Base-by-base conservation (phyloP, 2,888 invertebrate genomes). In the Frankliniella intonsa region DNA sequence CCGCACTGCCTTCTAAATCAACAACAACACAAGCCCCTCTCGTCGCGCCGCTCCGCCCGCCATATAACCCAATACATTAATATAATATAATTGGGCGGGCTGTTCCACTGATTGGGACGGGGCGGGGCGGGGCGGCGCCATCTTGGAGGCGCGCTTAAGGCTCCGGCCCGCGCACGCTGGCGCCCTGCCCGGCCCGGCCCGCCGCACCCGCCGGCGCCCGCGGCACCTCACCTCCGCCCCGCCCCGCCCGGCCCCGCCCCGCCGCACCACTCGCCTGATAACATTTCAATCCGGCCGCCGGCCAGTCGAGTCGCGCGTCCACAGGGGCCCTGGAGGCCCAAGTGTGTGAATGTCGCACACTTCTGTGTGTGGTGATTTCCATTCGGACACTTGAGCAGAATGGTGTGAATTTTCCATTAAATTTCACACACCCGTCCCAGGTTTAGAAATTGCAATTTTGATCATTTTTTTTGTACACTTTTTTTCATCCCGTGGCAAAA, bases 51-150 rank as follows among this genome's bases (percentile, higher is more conserved):
- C 22, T 7, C 69, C 22, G 69, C 22, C 69, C 22, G 69, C 69
- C 69, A 76, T 25, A 76, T 76, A 76, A 76, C 25, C 69, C 69
- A 76, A 76, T 76, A 76, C 69, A 76, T 76, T 76, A 76, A 25
- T 76, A 25, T 25, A 76, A 76, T 25, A 25, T 76, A 76, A 76
- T 76, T 76, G 69, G 69, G 69, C 69, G 62, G 62, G 62, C 62
- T 17, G 62, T 62, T 62, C 14, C 69, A 25, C 69, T 76, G 69
- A 76, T 76, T 76, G 69, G 69, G 38, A 38, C 55, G 17, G 55
- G 19, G 55, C 55, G 55, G 55, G 55, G 10, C 51, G 51, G 12
- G 51, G 1, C 5, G 55, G 69, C 69, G 25, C 69, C 62, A 62
- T 62, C 62, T 62, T 62, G 62, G 19, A 55, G 8, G 55, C 55